A percentile compares a stretch with the other conserved stretches of the same genome.
Evolutionary conservation across 2,888 invertebrate species (phyloP).

Genomic region (Yponomeuta malinellus): DNA sequence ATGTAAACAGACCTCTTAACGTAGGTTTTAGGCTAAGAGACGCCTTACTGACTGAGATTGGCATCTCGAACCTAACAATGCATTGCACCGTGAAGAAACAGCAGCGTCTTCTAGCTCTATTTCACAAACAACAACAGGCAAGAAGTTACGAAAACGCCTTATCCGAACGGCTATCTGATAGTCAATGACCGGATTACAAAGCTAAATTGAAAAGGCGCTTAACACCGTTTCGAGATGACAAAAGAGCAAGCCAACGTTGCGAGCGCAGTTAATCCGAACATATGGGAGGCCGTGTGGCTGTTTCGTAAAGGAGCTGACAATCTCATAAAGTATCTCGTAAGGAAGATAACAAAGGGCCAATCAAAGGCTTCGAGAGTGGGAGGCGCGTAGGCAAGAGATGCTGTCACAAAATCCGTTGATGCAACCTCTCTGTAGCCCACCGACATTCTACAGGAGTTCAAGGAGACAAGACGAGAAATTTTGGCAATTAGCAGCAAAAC

Average conservation of each 20-base stretch:
- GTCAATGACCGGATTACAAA: constrained; percentile 10
- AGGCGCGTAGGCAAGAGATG: constrained; percentile 12
- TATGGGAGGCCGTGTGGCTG: background rate
- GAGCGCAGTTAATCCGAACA: background rate
- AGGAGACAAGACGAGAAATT: background rate
- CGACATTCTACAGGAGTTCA: background rate
- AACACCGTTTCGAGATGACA: constrained; percentile 1
- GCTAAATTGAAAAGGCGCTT: background rate
- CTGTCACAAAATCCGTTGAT: background rate
- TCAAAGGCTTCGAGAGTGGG: constrained; percentile 11
- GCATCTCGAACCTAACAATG: background rate
- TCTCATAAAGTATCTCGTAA: constrained; percentile 6
- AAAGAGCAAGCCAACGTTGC: background rate
- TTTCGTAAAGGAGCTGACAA: constrained; percentile 11
- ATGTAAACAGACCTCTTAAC: background rate
- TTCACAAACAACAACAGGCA: background rate
- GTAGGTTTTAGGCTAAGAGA: background rate
- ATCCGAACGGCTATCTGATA: constrained; percentile 8
- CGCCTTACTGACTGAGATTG: background rate
- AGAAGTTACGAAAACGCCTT: constrained; percentile 5
- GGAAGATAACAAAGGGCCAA: constrained; percentile 12
- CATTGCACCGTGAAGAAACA: constrained; percentile 1
- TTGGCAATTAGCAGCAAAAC: background rate
- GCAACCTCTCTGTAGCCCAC: background rate
- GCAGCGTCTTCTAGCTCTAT: background rate